phyloP scores from a whole-genome alignment of 2,797 vertebrate species.

The Chromis chromis region DNA sequence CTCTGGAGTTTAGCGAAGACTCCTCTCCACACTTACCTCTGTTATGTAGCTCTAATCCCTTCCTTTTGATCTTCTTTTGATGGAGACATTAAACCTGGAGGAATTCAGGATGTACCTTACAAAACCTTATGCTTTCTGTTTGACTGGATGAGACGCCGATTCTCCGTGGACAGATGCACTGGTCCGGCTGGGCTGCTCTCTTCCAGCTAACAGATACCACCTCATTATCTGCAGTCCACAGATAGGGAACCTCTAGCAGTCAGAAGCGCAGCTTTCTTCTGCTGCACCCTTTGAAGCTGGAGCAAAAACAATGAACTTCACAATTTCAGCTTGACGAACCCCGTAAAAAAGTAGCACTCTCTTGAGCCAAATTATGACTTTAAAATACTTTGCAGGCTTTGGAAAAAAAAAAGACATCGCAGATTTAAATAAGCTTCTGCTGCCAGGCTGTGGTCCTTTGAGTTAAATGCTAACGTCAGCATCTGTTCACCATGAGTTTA shows the following conservation, averaged over 20 bases:
- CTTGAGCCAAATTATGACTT: constrained; percentile 50
- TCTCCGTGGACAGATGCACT: constrained; percentile 52
- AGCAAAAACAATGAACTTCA: constrained; percentile 55
- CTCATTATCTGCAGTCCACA: constrained; percentile 77
- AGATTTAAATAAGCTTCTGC: background rate
- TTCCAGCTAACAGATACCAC: constrained; percentile 65
- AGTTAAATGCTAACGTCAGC: constrained; percentile 2
- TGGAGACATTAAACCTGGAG: constrained; percentile 79
- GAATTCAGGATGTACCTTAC: constrained; percentile 67
- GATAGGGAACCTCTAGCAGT: constrained; percentile 62
- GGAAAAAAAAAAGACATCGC: background rate
- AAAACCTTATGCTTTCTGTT: constrained; percentile 52
- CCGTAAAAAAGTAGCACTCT: constrained; percentile 30
- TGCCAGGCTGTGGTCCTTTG: background rate
- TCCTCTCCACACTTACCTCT: constrained; percentile 80
- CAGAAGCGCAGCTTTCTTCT: constrained; percentile 63
- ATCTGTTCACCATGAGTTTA: background rate
- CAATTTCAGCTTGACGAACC: constrained; percentile 38
- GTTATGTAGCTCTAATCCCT: constrained; percentile 79
- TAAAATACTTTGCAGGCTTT: constrained; percentile 40
- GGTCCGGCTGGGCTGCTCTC: constrained; percentile 58
- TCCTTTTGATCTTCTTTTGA: constrained; percentile 80
- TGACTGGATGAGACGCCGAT: constrained; percentile 60
- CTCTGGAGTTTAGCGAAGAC: constrained; percentile 76
- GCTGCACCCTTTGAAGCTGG: constrained; percentile 57